phyloP scores from a whole-genome alignment of 2,797 vertebrate species.

The Yasuhikotakia modesta region DNA sequence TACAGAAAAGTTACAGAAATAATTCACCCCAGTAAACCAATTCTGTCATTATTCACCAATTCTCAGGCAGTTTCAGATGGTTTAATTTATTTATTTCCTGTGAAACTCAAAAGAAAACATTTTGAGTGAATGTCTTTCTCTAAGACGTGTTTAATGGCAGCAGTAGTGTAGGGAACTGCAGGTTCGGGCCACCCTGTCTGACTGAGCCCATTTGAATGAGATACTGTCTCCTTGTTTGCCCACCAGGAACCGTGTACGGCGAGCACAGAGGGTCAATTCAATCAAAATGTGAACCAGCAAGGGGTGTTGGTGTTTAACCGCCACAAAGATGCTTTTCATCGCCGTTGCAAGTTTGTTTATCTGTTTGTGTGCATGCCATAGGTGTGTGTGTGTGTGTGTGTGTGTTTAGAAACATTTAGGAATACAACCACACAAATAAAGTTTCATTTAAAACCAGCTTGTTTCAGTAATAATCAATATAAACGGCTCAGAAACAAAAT shows the following conservation, averaged over 20 bases:
- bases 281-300: conserved; percentile 46
- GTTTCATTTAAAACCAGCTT: too few relatives aligned
- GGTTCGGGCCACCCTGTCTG: conserved; percentile 27
- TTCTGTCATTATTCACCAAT: too few relatives aligned
- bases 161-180: too few relatives aligned
- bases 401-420: neutral
- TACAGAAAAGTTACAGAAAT: neutral
- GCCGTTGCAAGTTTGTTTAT: neutral
- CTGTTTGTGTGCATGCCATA: neutral
- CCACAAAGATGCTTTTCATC: conserved; percentile 52
- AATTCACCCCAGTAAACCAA: neutral
- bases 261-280: conserved; percentile 59
- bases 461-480: too few relatives aligned
- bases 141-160: neutral
- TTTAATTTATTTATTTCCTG: too few relatives aligned
- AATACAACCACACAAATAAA: too few relatives aligned
- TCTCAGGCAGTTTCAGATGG: too few relatives aligned
- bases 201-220: conserved; percentile 52
- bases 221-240: conserved; percentile 60
- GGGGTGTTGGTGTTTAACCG: neutral
- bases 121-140: neutral
- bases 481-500: too few relatives aligned
- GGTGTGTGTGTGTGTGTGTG: neutral
- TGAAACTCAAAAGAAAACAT: too few relatives aligned
- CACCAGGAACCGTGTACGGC: conserved; percentile 37